These are phyloP conservation scores for Nothoprocta pentlandii DNA, from an alignment of 2,113 vertebrate species.

Conservation along the genomic window DNA sequence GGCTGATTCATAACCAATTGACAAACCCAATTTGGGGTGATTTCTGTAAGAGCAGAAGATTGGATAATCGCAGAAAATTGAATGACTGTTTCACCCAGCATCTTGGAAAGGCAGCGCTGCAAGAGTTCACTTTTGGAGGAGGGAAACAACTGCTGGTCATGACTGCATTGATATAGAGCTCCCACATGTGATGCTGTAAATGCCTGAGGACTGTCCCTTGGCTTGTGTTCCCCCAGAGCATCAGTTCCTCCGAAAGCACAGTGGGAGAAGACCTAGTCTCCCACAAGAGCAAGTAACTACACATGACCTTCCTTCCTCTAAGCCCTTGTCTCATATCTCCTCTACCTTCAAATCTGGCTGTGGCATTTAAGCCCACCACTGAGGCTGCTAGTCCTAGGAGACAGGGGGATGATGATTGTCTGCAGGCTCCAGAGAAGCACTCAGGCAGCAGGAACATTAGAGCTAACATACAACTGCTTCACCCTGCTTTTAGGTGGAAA, in stretches of 20 bases:
- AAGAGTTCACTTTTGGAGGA: neutral
- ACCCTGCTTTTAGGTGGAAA: neutral
- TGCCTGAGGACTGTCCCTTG: neutral
- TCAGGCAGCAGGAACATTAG: neutral
- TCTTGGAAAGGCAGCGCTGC: neutral
- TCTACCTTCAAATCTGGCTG: no score
- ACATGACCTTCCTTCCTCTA: neutral
- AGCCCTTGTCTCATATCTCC: neutral
- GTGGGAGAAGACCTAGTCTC: neutral
- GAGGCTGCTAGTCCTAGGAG: fast-evolving
- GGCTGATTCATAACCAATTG: neutral
- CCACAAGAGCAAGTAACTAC: neutral
- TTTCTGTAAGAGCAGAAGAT: neutral
- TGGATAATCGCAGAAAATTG: neutral
- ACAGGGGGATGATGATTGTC: neutral
- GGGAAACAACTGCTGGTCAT: neutral
- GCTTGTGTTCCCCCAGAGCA: neutral
- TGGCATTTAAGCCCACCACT: fast-evolving
- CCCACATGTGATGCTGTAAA: neutral
- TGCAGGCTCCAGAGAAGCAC: neutral
- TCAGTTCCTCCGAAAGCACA: neutral
- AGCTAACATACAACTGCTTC: neutral
- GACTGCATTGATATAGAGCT: neutral
- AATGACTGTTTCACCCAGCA: neutral
- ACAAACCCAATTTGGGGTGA: neutral